Evolutionary conservation across 2,888 invertebrate species (phyloP).

Genomic region (Deladenus siricidicola): DNA sequence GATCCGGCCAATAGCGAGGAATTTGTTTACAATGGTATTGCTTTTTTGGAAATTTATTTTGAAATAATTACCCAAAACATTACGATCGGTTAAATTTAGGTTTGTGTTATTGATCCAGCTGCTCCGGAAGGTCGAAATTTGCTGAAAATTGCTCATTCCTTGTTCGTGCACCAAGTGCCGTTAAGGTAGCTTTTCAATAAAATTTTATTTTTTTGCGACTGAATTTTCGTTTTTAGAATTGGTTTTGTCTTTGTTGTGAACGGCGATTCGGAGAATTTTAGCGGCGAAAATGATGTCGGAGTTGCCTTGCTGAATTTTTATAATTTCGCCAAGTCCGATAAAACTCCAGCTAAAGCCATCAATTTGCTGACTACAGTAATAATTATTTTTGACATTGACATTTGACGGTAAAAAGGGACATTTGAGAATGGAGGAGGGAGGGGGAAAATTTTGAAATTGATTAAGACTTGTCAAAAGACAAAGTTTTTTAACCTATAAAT

Average conservation of each 20-base stretch:
- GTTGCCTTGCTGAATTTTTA: slow-evolving; percentile 78
- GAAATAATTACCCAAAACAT: too few species aligned
- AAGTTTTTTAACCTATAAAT: too few species aligned
- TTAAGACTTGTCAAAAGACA: too few species aligned
- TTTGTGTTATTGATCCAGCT: slow-evolving; percentile 67
- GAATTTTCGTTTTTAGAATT: slow-evolving; percentile 61
- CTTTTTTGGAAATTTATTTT: too few species aligned
- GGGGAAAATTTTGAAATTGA: too few species aligned
- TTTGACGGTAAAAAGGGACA: too few species aligned
- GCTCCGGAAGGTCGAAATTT: slow-evolving; percentile 65
- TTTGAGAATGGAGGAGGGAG: too few species aligned
- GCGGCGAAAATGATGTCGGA: slow-evolving; percentile 66
- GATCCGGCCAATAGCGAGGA: slow-evolving; percentile 65
- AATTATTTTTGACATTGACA: slow-evolving; percentile 4
- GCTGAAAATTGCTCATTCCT: slow-evolving; percentile 78
- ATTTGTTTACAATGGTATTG: slow-evolving; percentile 62
- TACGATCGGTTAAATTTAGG: background rate
- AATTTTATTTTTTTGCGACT: background rate
- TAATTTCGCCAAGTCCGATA: slow-evolving; percentile 74
- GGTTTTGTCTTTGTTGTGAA: slow-evolving; percentile 69
- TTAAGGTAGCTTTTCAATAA: slow-evolving; percentile 52
- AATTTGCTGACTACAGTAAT: slow-evolving; percentile 76
- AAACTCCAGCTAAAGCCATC: slow-evolving; percentile 66
- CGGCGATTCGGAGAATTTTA: slow-evolving; percentile 59
- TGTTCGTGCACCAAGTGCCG: slow-evolving; percentile 82